These are phyloP conservation scores for Miniopterus natalensis DNA, from an alignment of 2,113 vertebrate species.

Conservation along the genomic window DNA sequence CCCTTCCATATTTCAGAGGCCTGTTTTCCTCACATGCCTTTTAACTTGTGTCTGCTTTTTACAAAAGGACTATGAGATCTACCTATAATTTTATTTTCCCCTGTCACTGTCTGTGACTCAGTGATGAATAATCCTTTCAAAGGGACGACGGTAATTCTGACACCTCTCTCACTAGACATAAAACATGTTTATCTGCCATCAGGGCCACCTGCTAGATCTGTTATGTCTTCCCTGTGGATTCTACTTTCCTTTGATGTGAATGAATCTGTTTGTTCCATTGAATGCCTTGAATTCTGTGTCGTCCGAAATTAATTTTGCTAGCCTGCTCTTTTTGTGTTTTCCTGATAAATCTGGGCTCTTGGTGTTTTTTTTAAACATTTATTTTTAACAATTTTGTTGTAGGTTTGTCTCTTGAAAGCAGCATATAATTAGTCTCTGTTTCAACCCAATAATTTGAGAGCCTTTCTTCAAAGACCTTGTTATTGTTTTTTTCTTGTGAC, in stretches of 20 bases:
- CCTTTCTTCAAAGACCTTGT: conserved; percentile 43
- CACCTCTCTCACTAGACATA: not conserved
- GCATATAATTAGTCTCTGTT: conserved; percentile 76
- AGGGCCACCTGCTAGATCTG: not conserved
- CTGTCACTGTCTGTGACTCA: conserved; percentile 17
- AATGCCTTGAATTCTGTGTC: conserved; percentile 38
- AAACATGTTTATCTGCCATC: not conserved
- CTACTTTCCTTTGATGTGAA: conserved; percentile 23
- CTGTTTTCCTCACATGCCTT: not conserved
- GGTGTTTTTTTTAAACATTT: conserved; percentile 52
- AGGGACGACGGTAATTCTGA: not conserved
- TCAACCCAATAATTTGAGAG: conserved; percentile 68
- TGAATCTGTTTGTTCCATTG: conserved; percentile 34
- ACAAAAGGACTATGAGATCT: not conserved
- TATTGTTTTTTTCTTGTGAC: conserved; percentile 12
- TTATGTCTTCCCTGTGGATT: not conserved
- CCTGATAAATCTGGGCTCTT: conserved; percentile 38
- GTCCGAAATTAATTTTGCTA: conserved; percentile 62
- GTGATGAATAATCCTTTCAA: conserved; percentile 27
- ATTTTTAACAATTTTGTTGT: conserved; percentile 77
- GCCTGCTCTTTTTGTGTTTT: conserved; percentile 46
- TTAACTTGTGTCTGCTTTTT: conserved; percentile 28
- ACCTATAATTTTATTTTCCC: not conserved
- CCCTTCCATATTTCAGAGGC: not conserved
- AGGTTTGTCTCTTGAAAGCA: conserved; percentile 61